phyloP scores from a whole-genome alignment of 2,797 vertebrate genomes.

The Anableps anableps region DNA sequence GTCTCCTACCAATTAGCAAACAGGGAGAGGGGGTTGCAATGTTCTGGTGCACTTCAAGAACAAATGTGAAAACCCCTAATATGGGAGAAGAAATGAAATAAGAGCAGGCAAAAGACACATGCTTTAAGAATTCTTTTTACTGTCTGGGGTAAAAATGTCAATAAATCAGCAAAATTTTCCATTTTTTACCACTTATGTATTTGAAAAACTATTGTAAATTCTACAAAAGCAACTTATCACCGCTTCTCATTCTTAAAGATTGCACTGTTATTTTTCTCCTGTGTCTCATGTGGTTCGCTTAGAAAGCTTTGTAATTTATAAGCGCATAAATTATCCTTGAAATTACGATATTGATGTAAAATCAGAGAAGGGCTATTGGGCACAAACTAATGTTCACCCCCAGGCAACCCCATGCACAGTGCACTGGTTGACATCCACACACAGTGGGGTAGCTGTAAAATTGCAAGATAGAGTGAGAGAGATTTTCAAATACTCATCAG shows the following conservation, averaged over 20 bases:
- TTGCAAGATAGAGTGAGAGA: slow-evolving; percentile 34
- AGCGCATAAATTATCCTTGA: slow-evolving; percentile 79
- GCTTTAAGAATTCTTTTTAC: slow-evolving; percentile 45
- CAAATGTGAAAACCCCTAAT: slow-evolving; percentile 76
- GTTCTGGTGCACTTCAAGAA: slow-evolving; percentile 81
- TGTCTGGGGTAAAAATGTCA: slow-evolving; percentile 48
- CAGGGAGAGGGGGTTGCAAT: slow-evolving; percentile 63
- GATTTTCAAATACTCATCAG: slow-evolving; percentile 63
- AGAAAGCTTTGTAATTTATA: slow-evolving; percentile 80
- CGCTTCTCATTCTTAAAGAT: slow-evolving; percentile 54
- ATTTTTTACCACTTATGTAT: slow-evolving; percentile 23
- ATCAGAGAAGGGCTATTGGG: slow-evolving; percentile 76
- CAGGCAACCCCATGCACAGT: slow-evolving; percentile 65
- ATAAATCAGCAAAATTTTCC: slow-evolving; percentile 48
- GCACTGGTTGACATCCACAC: slow-evolving; percentile 50
- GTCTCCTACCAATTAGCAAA: slow-evolving; percentile 86
- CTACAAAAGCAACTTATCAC: slow-evolving; percentile 47
- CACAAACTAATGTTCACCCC: slow-evolving; percentile 67
- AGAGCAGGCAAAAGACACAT: slow-evolving; percentile 50
- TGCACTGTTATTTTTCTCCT: slow-evolving; percentile 50
- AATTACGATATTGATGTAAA: slow-evolving; percentile 81
- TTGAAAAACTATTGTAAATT: slow-evolving; percentile 48
- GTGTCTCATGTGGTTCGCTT: slow-evolving; percentile 69
- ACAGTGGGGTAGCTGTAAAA: slow-evolving; percentile 58
- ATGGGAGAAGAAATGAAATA: slow-evolving; percentile 43